Conservation (phyloP, 2,113 vertebrate species). For the Azemiops feae region DNA sequence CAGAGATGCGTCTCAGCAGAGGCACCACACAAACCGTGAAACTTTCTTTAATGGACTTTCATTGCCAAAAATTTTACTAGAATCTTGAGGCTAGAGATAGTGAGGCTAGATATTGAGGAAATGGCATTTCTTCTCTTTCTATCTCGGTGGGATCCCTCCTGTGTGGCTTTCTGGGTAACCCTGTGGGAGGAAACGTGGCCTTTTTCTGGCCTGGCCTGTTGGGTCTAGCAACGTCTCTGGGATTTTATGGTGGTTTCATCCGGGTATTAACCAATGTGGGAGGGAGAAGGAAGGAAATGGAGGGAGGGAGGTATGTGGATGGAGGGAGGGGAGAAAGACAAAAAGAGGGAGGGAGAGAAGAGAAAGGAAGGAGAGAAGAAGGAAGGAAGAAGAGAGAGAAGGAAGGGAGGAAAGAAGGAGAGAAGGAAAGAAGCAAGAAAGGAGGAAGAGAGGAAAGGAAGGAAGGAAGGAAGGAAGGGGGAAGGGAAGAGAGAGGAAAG, state of each 20-base stretch:
- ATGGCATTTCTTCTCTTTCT: background rate
- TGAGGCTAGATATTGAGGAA: too few species aligned
- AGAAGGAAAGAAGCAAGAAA: background rate
- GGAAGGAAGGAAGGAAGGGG: background rate
- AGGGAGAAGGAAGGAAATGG: background rate
- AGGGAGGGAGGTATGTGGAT: too few species aligned
- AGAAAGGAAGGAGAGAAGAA: background rate
- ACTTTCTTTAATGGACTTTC: background rate
- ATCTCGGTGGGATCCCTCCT: background rate
- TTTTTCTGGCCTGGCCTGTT: background rate
- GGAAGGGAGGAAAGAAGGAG: background rate
- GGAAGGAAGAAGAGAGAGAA: background rate
- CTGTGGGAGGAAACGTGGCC: background rate
- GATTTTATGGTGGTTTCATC: background rate
- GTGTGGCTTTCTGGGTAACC: background rate
- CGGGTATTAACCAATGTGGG: background rate
- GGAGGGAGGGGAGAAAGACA: too few species aligned
- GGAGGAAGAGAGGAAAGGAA: background rate
- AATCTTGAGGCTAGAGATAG: background rate
- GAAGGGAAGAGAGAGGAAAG: too few species aligned
- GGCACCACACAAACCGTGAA: background rate
- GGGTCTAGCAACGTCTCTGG: background rate
- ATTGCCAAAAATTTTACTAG: too few species aligned
- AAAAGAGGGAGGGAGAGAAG: background rate
- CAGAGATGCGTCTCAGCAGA: background rate